A percentile compares a stretch with the other conserved stretches of the same genome.
Evolutionary conservation across 2,113 vertebrate species (phyloP).

Genomic region (Sula dactylatra): DNA sequence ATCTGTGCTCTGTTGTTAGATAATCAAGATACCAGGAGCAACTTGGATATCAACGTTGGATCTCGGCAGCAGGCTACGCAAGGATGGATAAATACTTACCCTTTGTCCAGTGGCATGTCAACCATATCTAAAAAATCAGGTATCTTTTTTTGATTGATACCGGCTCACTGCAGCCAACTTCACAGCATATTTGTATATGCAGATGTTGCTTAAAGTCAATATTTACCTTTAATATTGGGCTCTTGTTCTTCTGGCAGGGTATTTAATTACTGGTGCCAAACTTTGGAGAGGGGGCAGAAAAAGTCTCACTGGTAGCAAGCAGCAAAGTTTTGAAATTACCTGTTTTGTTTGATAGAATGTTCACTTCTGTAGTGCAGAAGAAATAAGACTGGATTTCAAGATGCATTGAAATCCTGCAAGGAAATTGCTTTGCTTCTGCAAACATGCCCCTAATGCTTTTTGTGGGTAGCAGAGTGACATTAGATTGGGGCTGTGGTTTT

Average conservation of each 20-base stretch:
- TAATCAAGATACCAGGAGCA: constrained; percentile 91
- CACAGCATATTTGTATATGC: not conserved
- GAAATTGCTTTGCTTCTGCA: not conserved
- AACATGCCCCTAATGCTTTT: not conserved
- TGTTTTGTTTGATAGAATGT: not conserved
- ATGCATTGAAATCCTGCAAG: not conserved
- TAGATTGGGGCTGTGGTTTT: not conserved
- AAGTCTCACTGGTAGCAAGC: not conserved
- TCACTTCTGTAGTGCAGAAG: not conserved
- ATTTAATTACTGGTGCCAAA: not conserved
- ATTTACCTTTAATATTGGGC: not conserved
- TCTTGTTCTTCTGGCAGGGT: not conserved
- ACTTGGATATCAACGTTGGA: constrained; percentile 87
- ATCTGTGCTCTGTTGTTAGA: constrained; percentile 72
- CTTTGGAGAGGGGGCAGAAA: not conserved
- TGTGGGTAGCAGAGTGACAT: not conserved
- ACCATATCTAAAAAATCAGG: constrained; percentile 98
- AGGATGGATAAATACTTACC: constrained; percentile 98
- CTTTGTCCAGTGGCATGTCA: constrained; percentile 94
- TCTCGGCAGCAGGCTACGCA: constrained; percentile 91
- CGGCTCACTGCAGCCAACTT: not conserved
- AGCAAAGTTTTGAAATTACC: not conserved
- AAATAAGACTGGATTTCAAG: not conserved
- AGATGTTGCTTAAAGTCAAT: not conserved
- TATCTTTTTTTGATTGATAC: constrained; percentile 33